Evolutionary conservation across 2,113 vertebrate species (phyloP), one percentile per base, ranked within the genome.

Genomic region (Origma solitaria): DNA sequence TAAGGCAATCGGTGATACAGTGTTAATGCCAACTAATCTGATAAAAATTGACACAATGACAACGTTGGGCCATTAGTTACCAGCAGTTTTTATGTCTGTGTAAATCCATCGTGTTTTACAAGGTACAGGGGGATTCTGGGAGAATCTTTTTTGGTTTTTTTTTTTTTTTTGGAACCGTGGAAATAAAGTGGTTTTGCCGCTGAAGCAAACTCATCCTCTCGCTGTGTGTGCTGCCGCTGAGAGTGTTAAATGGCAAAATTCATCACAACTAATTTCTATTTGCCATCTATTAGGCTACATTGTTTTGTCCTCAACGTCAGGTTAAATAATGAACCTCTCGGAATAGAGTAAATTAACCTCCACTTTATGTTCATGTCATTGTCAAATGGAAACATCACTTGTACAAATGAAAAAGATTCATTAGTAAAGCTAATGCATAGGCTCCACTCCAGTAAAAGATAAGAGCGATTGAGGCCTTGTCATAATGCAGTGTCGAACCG

Each of bases 291-390:
- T 98, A 98, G 97, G 96, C 97, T 97, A 97, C 97, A 98, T 98
- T 98, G 98, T 98, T 98, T 98, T 97, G 97, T 98, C 98, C 97
- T 98, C 97, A 97, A 97, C 91, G 98, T 98, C 98, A 98, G 97
- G 96, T 98, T 98, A 98, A 98, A 98, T 98, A 98, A 98, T 98
- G 98, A 98, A 98, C 97, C 97, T 97, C 96, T 97, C 4, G 82
- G 97, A 98, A 98, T 93, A 95, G 95, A 97, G 97, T 98, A 98
- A 98, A 98, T 98, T 98, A 98, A 98, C 98, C 98, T 98, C 97
- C 96, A 97, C 97, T 98, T 98, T 98, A 98, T 98, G 98, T 97
- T 97, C 98, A 94, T 98, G 98, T 98, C 98, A 98, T 98, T 98
- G 98, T 98, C 98, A 98, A 98, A 98, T 97, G 97, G 97, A 98